Base-by-base conservation (phyloP, 2,888 invertebrate genomes). In the Parthenolecanium corni region DNA sequence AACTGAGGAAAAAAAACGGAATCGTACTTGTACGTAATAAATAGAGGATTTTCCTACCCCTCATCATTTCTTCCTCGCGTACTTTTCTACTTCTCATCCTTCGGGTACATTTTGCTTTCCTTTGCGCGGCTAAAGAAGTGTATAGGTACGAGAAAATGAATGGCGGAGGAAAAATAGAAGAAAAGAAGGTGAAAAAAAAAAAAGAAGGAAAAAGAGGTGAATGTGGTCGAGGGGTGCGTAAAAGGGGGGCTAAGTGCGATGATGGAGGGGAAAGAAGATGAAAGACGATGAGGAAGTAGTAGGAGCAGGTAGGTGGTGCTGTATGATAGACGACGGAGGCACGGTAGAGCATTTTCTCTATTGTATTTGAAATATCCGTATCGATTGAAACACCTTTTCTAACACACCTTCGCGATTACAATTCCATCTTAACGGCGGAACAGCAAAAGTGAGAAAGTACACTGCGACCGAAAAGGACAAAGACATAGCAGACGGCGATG, bases 371-470 rank as follows among this genome's bases (percentile, higher is more conserved):
- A 49, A 49, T 61, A 61, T 61, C 61, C 61, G 61, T 61, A 61
- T 61, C 61, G 61, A 61, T 61, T 61, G 61, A 61, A 61, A 61
- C 61, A 61, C 61, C 61, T 61, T n/a, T 61, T 57, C 57, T 61
- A 31, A 61, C 61, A 61, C 61, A 61, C 61, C 61, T 61, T 61
- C 49, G 61, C 61, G 61, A 61, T 61, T 61, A 61, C 61, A 61
- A 61, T 61, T 61, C 61, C 61, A 61, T 61, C 61, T 61, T 61
- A 61, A 42, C 31, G 46, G 31, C 44, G 47, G 49, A 21, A 49
- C 49, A 16, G 51, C 49, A 23, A 14, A 21, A 61, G 61, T 49
- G 47, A 61, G 46, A 57, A 31, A 47, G 20, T 36, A 61, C n/a
- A n/a, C n/a, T n/a, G n/a, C n/a, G n/a, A n/a, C n/a, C 49, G 31